Evolutionary conservation across 2,113 vertebrate genomes (phyloP), one percentile per base, ranked within the genome.

Genomic region (Dipodomys stephensi): DNA sequence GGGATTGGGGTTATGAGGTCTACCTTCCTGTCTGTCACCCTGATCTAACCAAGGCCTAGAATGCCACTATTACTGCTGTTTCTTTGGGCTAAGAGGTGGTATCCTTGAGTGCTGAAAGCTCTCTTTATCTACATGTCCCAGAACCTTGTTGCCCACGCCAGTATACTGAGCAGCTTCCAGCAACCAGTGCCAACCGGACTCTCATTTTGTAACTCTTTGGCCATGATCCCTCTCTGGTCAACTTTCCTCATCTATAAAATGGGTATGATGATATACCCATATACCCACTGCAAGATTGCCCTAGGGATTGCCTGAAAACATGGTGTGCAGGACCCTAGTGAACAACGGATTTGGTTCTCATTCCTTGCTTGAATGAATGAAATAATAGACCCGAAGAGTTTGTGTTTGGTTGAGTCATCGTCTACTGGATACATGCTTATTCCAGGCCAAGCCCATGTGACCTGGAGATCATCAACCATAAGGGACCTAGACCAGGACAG

Each of bases 241-340:
- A 35, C 30, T 78, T 71, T 74, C n/a, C 87, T 84, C 20, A 13
- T 57, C 65, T 90, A 7, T 68, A 39, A 83, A 95, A 69, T 80
- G 35, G 57, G 46, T 76, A 0, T 65, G 71, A 32, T 71, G 23
- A 27, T 20, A 0, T 22, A 4, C 7, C 9, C 13, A 4, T 39
- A 39, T 39, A 39, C 39, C 39, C 39, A 39, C 32, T 23, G 7
- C 27, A 39, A 80, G 28, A 27, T 73, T 39, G 44, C 68, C 62
- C 23, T 39, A 62, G 78, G n/a, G 32, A 39, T 44, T 12, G 23
- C 65, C 12, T 35, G 64, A 49, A n/a, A 35, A 60, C 65, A 28
- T 23, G 4, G 2, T n/a, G 78, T 27, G 20, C 30, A 69, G 87
- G 67, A 73, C 67, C 64, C 64, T 87, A 85, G 22, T 53, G 22